Conservation (phyloP, 2,113 vertebrate genomes). For the Gymnobelideus leadbeateri region DNA sequence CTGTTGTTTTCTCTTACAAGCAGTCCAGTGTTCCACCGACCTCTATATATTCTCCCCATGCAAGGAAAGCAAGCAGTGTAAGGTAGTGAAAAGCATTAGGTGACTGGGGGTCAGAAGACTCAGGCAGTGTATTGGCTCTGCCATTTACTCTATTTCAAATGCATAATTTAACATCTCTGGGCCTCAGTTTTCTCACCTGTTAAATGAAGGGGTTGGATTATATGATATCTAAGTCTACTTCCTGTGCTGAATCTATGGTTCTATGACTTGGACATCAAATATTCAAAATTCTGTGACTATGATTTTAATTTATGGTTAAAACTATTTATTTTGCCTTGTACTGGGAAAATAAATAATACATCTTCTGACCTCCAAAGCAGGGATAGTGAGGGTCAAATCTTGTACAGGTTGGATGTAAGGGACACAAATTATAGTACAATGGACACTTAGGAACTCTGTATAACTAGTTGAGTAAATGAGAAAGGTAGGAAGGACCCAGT, state of each 20-base stretch:
- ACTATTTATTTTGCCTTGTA: not conserved
- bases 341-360: not conserved
- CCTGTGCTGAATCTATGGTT: not conserved
- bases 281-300: not conserved
- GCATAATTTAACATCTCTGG: not conserved
- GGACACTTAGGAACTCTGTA: not conserved
- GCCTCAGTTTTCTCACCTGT: not conserved
- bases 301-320: not conserved
- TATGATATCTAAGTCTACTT: not conserved
- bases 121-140: not conserved
- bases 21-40: not conserved
- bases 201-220: not conserved
- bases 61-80: not conserved
- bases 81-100: not conserved
- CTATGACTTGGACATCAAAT: not conserved
- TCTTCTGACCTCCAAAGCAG: not conserved
- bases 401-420: not conserved
- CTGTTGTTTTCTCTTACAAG: not conserved
- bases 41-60: not conserved
- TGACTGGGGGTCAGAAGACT: not conserved
- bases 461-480: not conserved
- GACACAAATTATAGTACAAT: not conserved
- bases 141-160: not conserved
- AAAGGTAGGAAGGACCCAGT: not conserved
- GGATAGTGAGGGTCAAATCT: not conserved